Evolutionary conservation across 2,888 invertebrate species (phyloP), one percentile per base, ranked within the genome.

Genomic region (Parthenolecanium corni): DNA sequence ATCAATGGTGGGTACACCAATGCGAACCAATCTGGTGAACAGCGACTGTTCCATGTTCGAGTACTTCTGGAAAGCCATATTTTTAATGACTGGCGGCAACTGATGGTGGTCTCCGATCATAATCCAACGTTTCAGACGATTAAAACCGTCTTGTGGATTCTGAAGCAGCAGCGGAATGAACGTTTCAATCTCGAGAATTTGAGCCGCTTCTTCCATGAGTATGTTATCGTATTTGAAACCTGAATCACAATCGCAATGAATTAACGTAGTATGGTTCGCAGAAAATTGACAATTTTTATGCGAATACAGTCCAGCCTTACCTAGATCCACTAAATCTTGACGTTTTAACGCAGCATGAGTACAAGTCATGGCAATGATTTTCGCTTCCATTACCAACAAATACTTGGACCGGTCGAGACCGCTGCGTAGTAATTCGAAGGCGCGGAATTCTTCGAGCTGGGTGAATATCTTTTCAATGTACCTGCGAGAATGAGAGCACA

Each of bases 61-160:
- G 76, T 94, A 98, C 74, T 99, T 99, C 75, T 99, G 97, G 77
- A 98, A 98, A 6, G 98, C 97, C 91, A 97, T 96, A 75, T 99
- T 99, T 76, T 99, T 98, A 52, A 99, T 96, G 12, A 99, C 96
- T 0, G 98, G 98, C 0, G 98, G 98, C 69, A 99, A 77, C 75
- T 99, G 98, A 76, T 98, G 95, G 75, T 99, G 98, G 76, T 90
- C 97, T 0, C 98, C 98, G 71, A 99, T 99, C 98, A 99, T 99
- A 69, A 99, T 96, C 97, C 98, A 99, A 16, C 98, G 81, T 75
- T 99, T 99, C 65, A 99, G 77, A 0, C 97, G 81, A 72, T 94
- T 96, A 68, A 85, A 86, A 0, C 95, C 96, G 73, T 98, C 95
- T 73, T 95, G 85, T 0, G 97, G 96, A 76, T 97, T 97, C 77